These are phyloP conservation scores for Tipula vernalis DNA, from an alignment of 2,888 invertebrate species.

Conservation along the genomic window DNA sequence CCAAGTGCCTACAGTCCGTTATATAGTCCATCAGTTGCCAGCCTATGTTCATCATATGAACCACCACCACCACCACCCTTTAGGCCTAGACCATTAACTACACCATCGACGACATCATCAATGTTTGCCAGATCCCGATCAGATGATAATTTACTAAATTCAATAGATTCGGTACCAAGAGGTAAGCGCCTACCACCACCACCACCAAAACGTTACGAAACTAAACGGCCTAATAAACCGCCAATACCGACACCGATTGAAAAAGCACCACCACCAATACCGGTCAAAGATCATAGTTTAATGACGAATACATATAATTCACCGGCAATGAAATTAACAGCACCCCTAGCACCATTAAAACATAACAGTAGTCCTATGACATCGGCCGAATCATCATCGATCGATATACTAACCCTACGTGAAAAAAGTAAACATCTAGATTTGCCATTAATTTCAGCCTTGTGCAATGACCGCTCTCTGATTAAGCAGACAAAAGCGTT, in stretches of 20 bases:
- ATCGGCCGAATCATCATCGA: constrained; percentile 37
- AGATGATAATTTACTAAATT: constrained; percentile 68
- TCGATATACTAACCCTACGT: constrained; percentile 71
- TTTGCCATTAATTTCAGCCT: constrained; percentile 80
- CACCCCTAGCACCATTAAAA: constrained; percentile 39
- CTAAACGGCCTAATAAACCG: constrained; percentile 33
- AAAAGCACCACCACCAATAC: constrained; percentile 31
- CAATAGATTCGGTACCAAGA: constrained; percentile 42
- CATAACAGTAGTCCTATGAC: constrained; percentile 40
- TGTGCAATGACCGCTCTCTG: constrained; percentile 85
- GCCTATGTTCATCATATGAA: constrained; percentile 49
- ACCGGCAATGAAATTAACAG: constrained; percentile 22
- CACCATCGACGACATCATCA: constrained; percentile 30
- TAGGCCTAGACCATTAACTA: constrained; percentile 37
- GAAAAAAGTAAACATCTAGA: constrained; percentile 84
- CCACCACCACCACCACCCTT: constrained; percentile 53
- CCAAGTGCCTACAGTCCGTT: constrained; percentile 46
- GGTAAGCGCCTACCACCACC: constrained; percentile 43
- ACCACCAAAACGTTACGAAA: constrained; percentile 41
- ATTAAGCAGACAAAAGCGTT: constrained; percentile 81
- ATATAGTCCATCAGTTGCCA: constrained; percentile 52
- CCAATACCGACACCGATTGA: constrained; percentile 39
- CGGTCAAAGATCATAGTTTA: constrained; percentile 21
- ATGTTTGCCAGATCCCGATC: constrained; percentile 59
- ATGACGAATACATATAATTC: not conserved